Percentiles rank a stretch among this genome's conserved stretches.
These are phyloP conservation scores for Drosophila nasuta DNA, from an alignment of 1,140 invertebrate species.

Conservation along the genomic window DNA sequence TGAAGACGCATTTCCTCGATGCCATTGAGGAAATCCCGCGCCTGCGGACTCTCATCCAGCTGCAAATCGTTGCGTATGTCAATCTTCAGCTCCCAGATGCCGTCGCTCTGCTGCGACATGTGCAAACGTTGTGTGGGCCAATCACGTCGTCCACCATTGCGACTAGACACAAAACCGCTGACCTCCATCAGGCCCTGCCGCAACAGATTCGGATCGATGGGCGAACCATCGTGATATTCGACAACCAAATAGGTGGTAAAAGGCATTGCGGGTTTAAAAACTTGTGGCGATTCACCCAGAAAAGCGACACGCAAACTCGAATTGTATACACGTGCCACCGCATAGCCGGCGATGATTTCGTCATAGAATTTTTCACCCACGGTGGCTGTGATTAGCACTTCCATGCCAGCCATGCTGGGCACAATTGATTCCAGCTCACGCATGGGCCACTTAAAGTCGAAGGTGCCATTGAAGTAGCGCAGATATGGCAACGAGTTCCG, in stretches of 20 bases:
- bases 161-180: conserved; percentile 86
- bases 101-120: conserved; percentile 87
- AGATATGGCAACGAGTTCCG: conserved; percentile 88
- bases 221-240: conserved; percentile 92
- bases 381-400: conserved; percentile 93
- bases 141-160: conserved; percentile 86
- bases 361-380: conserved; percentile 96
- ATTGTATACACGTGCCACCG: conserved; percentile 94
- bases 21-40: conserved; percentile 88
- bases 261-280: conserved; percentile 97
- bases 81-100: conserved; percentile 91
- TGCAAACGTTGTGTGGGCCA: conserved; percentile 86
- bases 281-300: conserved; percentile 94
- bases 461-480: conserved; percentile 94
- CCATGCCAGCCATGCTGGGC: conserved; percentile 89
- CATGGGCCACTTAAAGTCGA: conserved; percentile 94
- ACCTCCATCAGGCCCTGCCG: conserved; percentile 87
- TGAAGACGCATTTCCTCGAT: conserved; percentile 88
- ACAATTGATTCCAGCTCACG: conserved; percentile 90
- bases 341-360: conserved; percentile 94
- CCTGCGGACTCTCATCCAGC: conserved; percentile 85
- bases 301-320: conserved; percentile 93
- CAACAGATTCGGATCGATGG: conserved; percentile 87
- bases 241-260: conserved; percentile 88
- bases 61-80: conserved; percentile 87